Conservation (phyloP, 2,113 vertebrate genomes). For the Blennius ocellaris region DNA sequence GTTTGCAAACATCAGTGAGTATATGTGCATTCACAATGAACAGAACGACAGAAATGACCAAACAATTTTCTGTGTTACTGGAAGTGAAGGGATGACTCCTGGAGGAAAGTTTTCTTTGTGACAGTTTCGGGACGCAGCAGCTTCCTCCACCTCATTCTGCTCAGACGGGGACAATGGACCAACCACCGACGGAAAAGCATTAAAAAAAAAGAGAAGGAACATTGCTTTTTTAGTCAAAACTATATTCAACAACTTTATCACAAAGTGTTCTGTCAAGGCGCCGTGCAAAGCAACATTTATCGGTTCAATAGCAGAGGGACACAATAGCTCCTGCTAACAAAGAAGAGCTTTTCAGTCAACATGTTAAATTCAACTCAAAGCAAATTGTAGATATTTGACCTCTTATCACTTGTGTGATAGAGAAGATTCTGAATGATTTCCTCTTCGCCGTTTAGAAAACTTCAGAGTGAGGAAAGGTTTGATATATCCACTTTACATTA, state of each 20-base stretch:
- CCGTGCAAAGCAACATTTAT: slow-evolving; percentile 3
- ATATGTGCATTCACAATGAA: not conserved
- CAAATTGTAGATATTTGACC: not conserved
- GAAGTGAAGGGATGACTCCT: slow-evolving; percentile 8
- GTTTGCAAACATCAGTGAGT: not conserved
- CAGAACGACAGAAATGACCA: not conserved
- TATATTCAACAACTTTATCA: slow-evolving; percentile 14
- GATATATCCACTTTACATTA: too few relatives aligned
- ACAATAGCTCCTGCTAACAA: slow-evolving; percentile 9
- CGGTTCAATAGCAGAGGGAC: slow-evolving; percentile 2
- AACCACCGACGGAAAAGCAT: not conserved
- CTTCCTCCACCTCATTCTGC: not conserved
- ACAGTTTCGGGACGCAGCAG: slow-evolving; percentile 3
- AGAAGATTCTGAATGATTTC: too few relatives aligned
- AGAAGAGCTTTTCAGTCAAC: slow-evolving; percentile 21
- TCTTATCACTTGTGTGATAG: not conserved
- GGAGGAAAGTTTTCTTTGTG: slow-evolving; percentile 8
- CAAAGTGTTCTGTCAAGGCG: not conserved
- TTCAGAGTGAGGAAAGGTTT: too few relatives aligned
- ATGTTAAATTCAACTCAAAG: slow-evolving; percentile 24
- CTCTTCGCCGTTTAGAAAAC: too few relatives aligned
- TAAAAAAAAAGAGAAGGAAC: not conserved
- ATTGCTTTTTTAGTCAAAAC: slow-evolving; percentile 10
- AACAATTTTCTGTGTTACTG: not conserved
- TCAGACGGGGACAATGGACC: slow-evolving; percentile 2